Evolutionary conservation across 1,140 invertebrate genomes (phyloP).

Genomic region (Olivierus martensii): DNA sequence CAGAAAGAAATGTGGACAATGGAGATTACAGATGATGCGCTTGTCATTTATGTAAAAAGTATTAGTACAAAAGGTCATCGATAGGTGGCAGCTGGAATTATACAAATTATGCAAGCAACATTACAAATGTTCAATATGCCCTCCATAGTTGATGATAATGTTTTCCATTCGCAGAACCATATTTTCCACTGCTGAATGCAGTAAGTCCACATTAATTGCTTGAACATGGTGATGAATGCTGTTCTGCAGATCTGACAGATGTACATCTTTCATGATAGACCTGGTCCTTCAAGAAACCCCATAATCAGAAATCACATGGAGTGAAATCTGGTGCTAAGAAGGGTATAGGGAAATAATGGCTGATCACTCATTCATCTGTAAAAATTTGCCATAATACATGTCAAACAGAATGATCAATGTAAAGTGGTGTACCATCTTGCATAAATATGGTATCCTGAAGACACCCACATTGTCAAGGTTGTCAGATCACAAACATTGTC

Average conservation of each 20-base stretch:
- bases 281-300: neutral
- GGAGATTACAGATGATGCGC: too few relatives aligned
- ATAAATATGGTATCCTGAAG: neutral
- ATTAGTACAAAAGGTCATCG: too few relatives aligned
- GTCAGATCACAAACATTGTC: neutral
- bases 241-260: neutral
- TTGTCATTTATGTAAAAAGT: too few relatives aligned
- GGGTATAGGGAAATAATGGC: neutral
- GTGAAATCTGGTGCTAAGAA: neutral
- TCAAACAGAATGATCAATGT: neutral
- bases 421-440: neutral
- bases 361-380: neutral
- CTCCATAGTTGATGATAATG: too few relatives aligned
- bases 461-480: neutral
- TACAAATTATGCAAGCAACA: too few relatives aligned
- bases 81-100: too few relatives aligned
- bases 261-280: neutral
- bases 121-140: too few relatives aligned
- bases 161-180: too few relatives aligned
- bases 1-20: too few relatives aligned
- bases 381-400: neutral
- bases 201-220: neutral
- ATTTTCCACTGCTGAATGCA: too few relatives aligned
- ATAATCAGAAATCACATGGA: neutral
- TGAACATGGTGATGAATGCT: neutral